phyloP scores from a whole-genome alignment of 2,888 invertebrate genomes.

The Hartigia nigra region DNA sequence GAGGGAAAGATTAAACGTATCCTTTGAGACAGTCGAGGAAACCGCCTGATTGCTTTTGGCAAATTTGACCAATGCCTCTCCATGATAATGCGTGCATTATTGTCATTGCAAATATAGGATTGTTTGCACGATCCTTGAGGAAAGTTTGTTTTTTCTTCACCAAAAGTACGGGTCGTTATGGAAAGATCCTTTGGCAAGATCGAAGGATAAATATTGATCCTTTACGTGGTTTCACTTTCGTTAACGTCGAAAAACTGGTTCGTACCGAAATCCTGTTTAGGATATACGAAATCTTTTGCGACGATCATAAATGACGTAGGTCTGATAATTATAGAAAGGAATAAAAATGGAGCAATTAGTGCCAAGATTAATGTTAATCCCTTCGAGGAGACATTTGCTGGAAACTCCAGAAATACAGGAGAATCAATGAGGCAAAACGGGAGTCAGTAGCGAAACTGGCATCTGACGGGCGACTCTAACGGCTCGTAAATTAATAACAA shows the following conservation, averaged over 20 bases:
- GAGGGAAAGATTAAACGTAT: background rate
- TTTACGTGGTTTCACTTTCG: slow-evolving; percentile 8
- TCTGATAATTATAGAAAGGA: background rate
- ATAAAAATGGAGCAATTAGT: background rate
- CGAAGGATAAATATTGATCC: slow-evolving; percentile 7
- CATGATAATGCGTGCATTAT: slow-evolving; percentile 14
- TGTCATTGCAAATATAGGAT: background rate
- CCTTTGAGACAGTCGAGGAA: background rate
- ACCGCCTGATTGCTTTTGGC: slow-evolving; percentile 14
- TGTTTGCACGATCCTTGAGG: background rate
- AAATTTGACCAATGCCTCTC: slow-evolving; percentile 15
- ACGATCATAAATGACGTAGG: background rate
- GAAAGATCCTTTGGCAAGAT: background rate
- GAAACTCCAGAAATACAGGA: background rate
- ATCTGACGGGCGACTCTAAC: background rate
- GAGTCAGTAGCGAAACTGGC: background rate
- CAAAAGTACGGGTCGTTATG: background rate
- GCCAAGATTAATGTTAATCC: background rate
- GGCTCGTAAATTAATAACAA: background rate
- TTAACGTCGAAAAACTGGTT: slow-evolving; percentile 1
- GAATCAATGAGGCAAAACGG: background rate
- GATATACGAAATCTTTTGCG: background rate
- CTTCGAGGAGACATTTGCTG: background rate
- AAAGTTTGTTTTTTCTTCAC: background rate
- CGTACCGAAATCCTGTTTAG: background rate